Percentiles rank a stretch among this genome's conserved stretches.
These are phyloP conservation scores for Prunella fulvescens DNA, from an alignment of 2,113 vertebrate species.

Conservation along the genomic window DNA sequence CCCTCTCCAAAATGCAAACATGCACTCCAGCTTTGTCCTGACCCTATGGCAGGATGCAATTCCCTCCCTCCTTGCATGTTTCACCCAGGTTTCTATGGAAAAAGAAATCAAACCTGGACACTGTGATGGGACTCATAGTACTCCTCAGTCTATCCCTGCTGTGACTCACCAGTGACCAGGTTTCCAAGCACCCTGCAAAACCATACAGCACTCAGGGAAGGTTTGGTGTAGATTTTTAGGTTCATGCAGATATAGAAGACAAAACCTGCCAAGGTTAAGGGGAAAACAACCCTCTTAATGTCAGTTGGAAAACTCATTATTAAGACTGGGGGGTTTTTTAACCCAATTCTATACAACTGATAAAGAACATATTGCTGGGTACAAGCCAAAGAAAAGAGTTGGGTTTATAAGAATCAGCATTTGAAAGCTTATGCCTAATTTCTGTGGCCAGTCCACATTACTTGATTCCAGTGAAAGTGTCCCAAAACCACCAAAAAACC, in stretches of 20 bases:
- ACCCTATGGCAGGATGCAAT: neutral
- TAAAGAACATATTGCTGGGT: neutral
- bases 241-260: neutral
- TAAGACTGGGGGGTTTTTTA: accelerated
- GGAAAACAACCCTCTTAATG: neutral
- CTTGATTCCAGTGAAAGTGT: neutral
- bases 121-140: neutral
- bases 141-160: neutral
- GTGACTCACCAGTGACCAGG: neutral
- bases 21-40: neutral
- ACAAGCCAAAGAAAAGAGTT: neutral
- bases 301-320: neutral
- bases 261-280: neutral
- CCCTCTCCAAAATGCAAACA: neutral
- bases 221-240: neutral
- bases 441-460: neutral
- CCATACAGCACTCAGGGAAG: neutral
- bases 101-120: neutral
- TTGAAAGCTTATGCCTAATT: neutral
- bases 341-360: neutral
- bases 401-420: neutral
- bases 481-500: neutral
- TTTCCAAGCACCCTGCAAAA: neutral
- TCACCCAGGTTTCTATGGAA: neutral
- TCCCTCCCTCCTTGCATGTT: neutral